Conservation (phyloP, 2,888 invertebrate genomes). For the Petrolisthes cinctipes region DNA sequence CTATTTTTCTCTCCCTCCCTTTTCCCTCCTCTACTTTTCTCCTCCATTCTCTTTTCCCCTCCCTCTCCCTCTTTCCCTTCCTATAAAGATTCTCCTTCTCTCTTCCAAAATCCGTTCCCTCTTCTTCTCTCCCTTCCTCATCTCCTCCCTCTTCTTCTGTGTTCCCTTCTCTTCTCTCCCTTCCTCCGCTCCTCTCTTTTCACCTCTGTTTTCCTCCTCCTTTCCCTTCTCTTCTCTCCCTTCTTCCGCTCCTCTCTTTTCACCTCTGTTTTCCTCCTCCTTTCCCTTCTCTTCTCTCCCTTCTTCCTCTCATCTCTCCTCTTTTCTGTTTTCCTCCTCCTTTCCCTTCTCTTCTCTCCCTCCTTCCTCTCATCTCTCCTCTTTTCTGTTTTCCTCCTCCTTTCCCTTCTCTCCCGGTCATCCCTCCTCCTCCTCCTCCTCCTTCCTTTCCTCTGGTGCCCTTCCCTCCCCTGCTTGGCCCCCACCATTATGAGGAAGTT, state of each 20-base stretch:
- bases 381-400: no score
- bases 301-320: slow-evolving; percentile 5
- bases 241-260: not conserved
- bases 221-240: not conserved
- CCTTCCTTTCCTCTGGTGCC: not conserved
- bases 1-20: not conserved
- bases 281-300: slow-evolving; percentile 6
- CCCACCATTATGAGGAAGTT: slow-evolving; percentile 19
- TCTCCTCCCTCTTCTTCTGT: no score
- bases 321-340: no score
- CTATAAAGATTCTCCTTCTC: not conserved
- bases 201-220: not conserved
- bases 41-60: not conserved
- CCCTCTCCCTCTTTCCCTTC: not conserved
- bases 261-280: not conserved
- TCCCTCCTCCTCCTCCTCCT: not conserved
- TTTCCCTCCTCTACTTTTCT: not conserved
- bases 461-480: not conserved
- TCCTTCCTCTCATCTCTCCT: no score
- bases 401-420: not conserved
- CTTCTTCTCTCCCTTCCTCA: not conserved
- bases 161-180: no score
- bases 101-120: not conserved
- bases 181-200: not conserved
- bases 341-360: no score